Conservation (phyloP, 1,140 invertebrate species). For the Schlechtendalia chinensis region DNA sequence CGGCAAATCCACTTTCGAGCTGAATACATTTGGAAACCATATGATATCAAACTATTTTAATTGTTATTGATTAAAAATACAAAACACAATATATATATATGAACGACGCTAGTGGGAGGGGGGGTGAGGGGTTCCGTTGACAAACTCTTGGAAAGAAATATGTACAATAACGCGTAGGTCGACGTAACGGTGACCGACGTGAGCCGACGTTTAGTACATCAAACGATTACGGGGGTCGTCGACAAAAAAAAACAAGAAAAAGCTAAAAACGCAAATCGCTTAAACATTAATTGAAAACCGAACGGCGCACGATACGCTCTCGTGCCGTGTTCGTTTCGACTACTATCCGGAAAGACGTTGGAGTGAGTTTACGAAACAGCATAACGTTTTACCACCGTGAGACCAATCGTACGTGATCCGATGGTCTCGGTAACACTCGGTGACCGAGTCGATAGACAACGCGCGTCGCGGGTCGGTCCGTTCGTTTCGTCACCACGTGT, state of each 20-base stretch:
- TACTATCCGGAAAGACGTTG: slow-evolving; percentile 39
- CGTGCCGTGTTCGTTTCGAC: slow-evolving; percentile 5
- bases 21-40: background rate
- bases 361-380: slow-evolving; percentile 25
- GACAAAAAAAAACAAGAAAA: no score
- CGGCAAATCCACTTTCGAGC: slow-evolving; percentile 31
- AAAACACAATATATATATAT: background rate
- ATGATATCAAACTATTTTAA: background rate
- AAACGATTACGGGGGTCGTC: no score
- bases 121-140: background rate
- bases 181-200: background rate
- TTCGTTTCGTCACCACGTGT: no score
- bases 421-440: no score
- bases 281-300: slow-evolving; percentile 34
- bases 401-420: no score
- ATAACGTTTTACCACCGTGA: background rate
- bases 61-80: background rate
- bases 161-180: background rate
- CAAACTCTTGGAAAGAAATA: background rate
- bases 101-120: background rate
- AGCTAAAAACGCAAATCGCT: background rate
- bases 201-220: no score
- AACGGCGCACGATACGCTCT: background rate
- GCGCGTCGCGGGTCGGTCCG: no score
- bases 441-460: background rate